Evolutionary conservation across 2,797 vertebrate genomes (phyloP).

Genomic region (Salmo trutta): DNA sequence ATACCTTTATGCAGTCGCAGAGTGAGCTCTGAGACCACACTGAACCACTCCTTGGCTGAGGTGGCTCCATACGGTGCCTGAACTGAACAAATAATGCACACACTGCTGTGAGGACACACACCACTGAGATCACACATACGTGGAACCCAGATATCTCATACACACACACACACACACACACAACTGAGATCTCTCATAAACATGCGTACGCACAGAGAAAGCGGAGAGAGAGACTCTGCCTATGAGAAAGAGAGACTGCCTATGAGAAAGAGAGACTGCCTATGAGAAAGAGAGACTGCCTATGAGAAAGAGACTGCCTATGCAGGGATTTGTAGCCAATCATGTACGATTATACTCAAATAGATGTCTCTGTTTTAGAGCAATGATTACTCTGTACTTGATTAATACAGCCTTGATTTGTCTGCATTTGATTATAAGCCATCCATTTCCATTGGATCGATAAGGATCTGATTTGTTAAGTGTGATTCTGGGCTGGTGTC

Average conservation of each 20-base stretch:
- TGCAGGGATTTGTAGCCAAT: not conserved
- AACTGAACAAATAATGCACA: constrained; percentile 51
- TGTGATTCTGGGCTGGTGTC: not conserved
- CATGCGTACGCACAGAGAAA: not conserved
- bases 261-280: not conserved
- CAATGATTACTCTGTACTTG: not conserved
- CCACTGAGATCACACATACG: not conserved
- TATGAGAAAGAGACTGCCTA: too few species aligned
- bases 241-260: too few species aligned
- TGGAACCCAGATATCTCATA: not conserved
- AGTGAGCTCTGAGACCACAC: constrained; percentile 73
- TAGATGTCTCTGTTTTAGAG: not conserved
- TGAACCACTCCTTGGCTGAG: constrained; percentile 64
- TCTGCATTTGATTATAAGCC: not conserved
- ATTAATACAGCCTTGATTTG: not conserved
- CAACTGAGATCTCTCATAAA: not conserved
- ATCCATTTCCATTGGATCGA: not conserved
- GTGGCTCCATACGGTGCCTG: constrained; percentile 46
- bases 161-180: not conserved
- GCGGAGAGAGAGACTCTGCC: not conserved
- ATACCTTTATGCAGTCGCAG: constrained; percentile 66
- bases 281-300: too few species aligned
- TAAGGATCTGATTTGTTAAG: constrained; percentile 9
- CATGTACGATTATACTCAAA: not conserved
- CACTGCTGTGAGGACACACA: constrained; percentile 12